These are phyloP conservation scores for Acanthopleura granulata DNA, from an alignment of 2,888 invertebrate species.

Conservation along the genomic window DNA sequence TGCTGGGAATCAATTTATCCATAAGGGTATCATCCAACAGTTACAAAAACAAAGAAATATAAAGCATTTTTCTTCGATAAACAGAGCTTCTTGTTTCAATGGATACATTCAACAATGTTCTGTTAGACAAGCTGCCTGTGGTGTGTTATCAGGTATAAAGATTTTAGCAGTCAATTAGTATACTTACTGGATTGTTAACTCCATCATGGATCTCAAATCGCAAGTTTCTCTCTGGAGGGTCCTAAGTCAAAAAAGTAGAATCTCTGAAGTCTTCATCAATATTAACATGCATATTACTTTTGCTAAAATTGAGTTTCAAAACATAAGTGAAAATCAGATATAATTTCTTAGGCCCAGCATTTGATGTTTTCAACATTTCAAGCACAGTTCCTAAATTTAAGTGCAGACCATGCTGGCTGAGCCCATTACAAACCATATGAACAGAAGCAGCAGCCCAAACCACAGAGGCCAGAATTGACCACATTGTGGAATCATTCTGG, in stretches of 20 bases:
- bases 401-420: not conserved
- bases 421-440: not conserved
- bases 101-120: too few species aligned
- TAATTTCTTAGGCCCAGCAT: not conserved
- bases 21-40: too few species aligned
- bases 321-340: not conserved
- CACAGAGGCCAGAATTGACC: too few species aligned
- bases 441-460: too few species aligned
- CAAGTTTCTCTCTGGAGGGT: not conserved
- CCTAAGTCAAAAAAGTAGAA: not conserved
- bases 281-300: not conserved
- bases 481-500: too few species aligned
- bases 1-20: too few species aligned
- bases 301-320: not conserved
- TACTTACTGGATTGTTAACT: conserved; percentile 25
- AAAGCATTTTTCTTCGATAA: not conserved
- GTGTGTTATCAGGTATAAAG: too few species aligned
- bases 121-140: too few species aligned
- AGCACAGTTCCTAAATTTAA: not conserved
- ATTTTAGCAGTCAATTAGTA: too few species aligned
- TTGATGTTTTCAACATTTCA: too few species aligned
- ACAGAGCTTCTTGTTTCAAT: too few species aligned
- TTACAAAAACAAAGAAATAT: not conserved
- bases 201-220: conserved; percentile 4
- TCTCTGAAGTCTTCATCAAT: not conserved